Percentiles rank a stretch among this genome's conserved stretches.
Evolutionary conservation across 2,797 vertebrate genomes (phyloP).

Genomic region (Pangasius mekongensis): DNA sequence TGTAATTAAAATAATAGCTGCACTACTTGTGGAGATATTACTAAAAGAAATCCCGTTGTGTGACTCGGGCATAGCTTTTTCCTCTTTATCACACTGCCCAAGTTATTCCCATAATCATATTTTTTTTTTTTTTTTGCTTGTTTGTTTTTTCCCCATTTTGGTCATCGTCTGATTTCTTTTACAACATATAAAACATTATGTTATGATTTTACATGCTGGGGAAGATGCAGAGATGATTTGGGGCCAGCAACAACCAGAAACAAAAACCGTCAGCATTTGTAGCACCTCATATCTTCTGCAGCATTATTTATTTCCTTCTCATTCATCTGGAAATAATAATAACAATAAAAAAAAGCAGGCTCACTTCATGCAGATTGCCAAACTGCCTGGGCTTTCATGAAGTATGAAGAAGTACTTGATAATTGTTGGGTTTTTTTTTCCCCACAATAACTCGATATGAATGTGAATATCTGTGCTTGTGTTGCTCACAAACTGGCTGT

Average conservation of each 20-base stretch:
- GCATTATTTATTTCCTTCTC: not conserved
- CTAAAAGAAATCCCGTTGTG: not conserved
- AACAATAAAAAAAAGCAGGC: not conserved
- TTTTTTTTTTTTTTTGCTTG: not conserved
- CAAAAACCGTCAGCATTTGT: not conserved
- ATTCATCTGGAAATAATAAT: not conserved
- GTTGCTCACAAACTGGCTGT: not conserved
- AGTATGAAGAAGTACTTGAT: not conserved
- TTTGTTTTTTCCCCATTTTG: not conserved
- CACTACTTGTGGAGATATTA: not conserved
- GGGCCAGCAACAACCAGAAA: not conserved
- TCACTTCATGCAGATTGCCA: not conserved
- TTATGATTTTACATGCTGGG: not conserved
- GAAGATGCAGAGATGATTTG: not conserved
- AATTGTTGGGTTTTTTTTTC: not conserved
- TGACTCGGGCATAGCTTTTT: not conserved
- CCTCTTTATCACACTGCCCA: not conserved
- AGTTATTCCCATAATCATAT: not conserved
- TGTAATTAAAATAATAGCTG: conserved; percentile 12
- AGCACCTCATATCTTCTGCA: not conserved
- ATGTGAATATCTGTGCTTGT: not conserved
- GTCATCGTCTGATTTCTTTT: not conserved
- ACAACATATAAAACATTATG: not conserved
- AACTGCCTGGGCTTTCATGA: not conserved
- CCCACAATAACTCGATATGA: not conserved